Evolutionary conservation across 2,888 invertebrate species (phyloP).

Genomic region (Chloromyia formosa): DNA sequence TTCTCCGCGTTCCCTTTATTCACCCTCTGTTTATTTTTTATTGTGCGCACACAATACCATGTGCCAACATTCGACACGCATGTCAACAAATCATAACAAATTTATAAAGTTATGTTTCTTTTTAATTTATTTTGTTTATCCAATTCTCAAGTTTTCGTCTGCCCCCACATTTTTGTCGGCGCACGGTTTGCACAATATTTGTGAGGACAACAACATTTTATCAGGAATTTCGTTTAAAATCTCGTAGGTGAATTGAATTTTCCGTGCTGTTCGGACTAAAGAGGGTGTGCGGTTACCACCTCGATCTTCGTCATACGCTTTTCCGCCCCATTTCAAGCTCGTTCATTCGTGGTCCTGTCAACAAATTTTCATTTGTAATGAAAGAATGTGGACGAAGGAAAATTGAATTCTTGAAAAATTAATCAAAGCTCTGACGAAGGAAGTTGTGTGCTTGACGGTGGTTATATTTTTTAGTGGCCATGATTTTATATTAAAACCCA

Average conservation of each 20-base stretch:
- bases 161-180: too few species aligned
- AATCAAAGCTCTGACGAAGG: conserved; percentile 43
- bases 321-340: not conserved
- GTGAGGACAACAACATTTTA: not conserved
- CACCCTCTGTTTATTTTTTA: not conserved
- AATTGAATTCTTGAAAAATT: conserved; percentile 50
- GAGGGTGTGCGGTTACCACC: conserved; percentile 18
- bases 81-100: conserved; percentile 44
- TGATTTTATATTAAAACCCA: too few species aligned
- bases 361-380: conserved; percentile 46
- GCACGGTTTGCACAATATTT: conserved; percentile 10
- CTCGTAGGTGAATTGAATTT: not conserved
- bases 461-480: too few species aligned
- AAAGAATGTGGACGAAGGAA: conserved; percentile 44
- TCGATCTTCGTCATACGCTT: not conserved
- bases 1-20: not conserved
- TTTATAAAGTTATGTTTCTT: conserved; percentile 49
- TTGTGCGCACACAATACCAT: too few species aligned
- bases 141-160: conserved; percentile 47
- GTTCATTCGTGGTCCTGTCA: conserved; percentile 3
- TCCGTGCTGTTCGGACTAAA: not conserved
- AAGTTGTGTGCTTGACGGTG: not conserved
- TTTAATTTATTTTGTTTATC: conserved; percentile 50
- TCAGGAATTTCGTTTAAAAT: too few species aligned
- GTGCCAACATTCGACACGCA: conserved; percentile 12